These are phyloP conservation scores for Paedocypris micromegethes DNA, from an alignment of 2,797 vertebrate species.

Conservation along the genomic window DNA sequence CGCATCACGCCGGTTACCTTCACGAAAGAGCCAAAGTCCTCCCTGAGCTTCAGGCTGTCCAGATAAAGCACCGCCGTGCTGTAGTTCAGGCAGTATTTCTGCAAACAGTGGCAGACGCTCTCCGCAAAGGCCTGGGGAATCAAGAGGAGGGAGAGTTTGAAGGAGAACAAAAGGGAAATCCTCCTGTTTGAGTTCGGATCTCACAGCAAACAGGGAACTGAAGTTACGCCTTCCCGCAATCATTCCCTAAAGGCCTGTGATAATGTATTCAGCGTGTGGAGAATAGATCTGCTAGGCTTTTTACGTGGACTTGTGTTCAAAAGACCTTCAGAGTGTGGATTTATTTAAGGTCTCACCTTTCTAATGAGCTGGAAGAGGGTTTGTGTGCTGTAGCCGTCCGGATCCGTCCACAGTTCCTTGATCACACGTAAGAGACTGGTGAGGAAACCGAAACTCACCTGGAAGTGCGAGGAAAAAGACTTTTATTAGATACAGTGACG, in stretches of 20 bases:
- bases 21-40: conserved; percentile 82
- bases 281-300: not conserved
- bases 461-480: conserved; percentile 11
- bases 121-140: conserved; percentile 76
- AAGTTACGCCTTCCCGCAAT: conserved; percentile 13
- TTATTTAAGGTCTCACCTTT: conserved; percentile 28
- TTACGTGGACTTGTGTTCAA: not conserved
- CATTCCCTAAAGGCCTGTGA: conserved; percentile 5
- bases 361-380: conserved; percentile 37
- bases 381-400: conserved; percentile 30
- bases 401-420: conserved; percentile 62
- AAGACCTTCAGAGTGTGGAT: not conserved
- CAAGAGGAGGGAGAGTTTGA: conserved; percentile 16
- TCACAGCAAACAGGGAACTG: conserved; percentile 20
- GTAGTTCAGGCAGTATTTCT: conserved; percentile 91
- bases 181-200: not conserved
- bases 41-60: conserved; percentile 79
- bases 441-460: conserved; percentile 84
- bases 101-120: conserved; percentile 80
- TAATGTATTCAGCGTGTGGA: conserved; percentile 1
- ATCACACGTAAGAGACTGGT: conserved; percentile 70
- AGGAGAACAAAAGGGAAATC: conserved; percentile 7
- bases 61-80: conserved; percentile 81
- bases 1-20: conserved; percentile 69
- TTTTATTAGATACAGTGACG: not conserved